Evolutionary conservation across 2,113 vertebrate species (phyloP), one percentile per base, ranked within the genome.

Genomic region (Albula goreensis): DNA sequence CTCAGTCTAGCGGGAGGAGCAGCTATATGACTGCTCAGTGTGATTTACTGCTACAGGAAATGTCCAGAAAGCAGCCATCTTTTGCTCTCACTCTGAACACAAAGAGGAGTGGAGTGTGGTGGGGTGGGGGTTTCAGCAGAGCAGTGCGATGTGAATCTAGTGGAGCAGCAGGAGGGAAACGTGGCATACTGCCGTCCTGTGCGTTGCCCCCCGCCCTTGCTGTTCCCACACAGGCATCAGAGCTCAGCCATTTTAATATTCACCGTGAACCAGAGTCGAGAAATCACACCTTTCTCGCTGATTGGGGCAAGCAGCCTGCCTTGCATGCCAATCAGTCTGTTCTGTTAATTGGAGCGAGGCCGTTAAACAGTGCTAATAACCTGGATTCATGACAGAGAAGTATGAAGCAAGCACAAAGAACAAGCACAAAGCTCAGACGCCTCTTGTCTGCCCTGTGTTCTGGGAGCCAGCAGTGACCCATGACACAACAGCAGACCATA

Each of bases 271-370:
- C 89, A 92, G 92, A 93, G 92, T 90, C 90, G 92, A 92, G 87
- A 93, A 93, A 92, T 93, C 91, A 93, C 93, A 92, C 91, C 25
- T 48, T 51, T 91, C 92, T 91, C 91, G 90, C 89, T 87, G 89
- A 91, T 91, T 87, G 52, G 91, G 91, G 88, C 90, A 91, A 91
- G 93, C 92, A 92, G 93, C 90, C 89, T 87, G 89, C 89, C 90
- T 92, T 86, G 88, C 92, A 93, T 93, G 92, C 89, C 92, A 94
- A 94, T 93, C 92, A 93, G 90, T 90, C 93, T 90, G 91, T 88
- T 92, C 93, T 92, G 93, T 93, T 94, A 94, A 94, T 94, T 93
- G 92, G 90, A 90, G 91, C 89, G 91, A 92, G 94, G 92, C 87
- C 90, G 88, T 88, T 85, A 88, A 90, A 91, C 90, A 92, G 90